Base-by-base conservation (phyloP, 2,888 invertebrate genomes). In the Sabatieria punctata region DNA sequence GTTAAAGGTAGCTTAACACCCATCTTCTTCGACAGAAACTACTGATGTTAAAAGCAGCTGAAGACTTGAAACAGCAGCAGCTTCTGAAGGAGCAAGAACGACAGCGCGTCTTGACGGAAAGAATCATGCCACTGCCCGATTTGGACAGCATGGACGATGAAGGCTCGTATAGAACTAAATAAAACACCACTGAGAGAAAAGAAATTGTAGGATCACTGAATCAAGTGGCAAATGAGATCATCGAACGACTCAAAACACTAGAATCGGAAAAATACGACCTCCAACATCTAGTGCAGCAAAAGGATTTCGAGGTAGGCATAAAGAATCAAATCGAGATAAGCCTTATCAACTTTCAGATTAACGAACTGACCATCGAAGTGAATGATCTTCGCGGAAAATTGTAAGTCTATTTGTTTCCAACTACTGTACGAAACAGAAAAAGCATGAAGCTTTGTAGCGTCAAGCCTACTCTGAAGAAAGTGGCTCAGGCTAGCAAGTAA, bases 1-100 rank as follows among this genome's bases (percentile, higher is more conserved):
- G 95, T 75, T 95, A 95, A 84, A 95, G 93, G 85, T 91, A 93
- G 73, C 85, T 95, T n/a, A n/a, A n/a, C n/a, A n/a, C n/a, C n/a
- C n/a, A n/a, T n/a, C n/a, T n/a, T n/a, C n/a, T n/a, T 39, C 53
- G 60, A 36, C 68, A 93, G 91, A 80, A 91, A 77, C 77, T 97
- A 77, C 78, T 97, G 75, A 91, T 95, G 82, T 89, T 93, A 76
- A 97, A 95, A 78, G 97, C 95, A 70, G 95, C 95, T 62, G 95
- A 97, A 72, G 95, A 97, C 73, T 74, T 97, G 75, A 93, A 93
- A 77, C 91, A 91, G 72, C 93, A 97, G 75, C 93, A 95, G 73
- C 88, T 93, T 74, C 82, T 86, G 69, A 93, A 95, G 76, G 89
- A 91, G 50, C 86, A 89, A 57, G 95, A 93, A 73, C 82, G 91